phyloP scores from a whole-genome alignment of 2,113 vertebrate species.

The Vidua chalybeata region DNA sequence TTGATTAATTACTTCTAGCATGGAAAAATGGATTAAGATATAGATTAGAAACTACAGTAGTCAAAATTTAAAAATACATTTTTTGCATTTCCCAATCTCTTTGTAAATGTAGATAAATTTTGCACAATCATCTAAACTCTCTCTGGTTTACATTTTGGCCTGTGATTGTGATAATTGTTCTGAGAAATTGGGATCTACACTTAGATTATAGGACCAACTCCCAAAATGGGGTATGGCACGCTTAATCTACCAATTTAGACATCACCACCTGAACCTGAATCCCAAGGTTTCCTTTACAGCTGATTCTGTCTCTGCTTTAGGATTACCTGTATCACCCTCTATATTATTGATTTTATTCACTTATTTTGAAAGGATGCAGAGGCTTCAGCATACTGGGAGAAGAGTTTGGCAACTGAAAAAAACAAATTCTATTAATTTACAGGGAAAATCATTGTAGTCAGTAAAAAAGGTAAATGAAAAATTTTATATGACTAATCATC shows the following conservation, averaged over 20 bases:
- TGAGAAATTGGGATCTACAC: neutral
- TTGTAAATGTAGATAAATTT: neutral
- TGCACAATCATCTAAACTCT: neutral
- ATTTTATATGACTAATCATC: neutral
- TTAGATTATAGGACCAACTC: neutral
- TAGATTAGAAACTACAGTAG: neutral
- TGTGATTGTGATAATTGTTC: rapidly evolving
- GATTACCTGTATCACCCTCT: neutral
- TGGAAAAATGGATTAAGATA: neutral
- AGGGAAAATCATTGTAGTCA: neutral
- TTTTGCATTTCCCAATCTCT: neutral
- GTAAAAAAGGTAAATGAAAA: neutral
- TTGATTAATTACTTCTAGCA: neutral
- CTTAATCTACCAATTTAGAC: neutral
- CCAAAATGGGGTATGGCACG: neutral
- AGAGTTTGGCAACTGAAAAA: neutral
- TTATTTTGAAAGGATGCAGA: neutral
- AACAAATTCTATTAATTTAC: neutral
- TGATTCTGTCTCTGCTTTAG: neutral
- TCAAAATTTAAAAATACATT: neutral
- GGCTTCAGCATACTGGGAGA: neutral
- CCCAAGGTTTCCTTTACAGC: neutral
- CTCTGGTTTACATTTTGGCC: neutral
- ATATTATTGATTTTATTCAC: neutral
- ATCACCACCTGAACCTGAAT: neutral